These are phyloP conservation scores for Luscinia megarhynchos DNA, from an alignment of 2,797 vertebrate species.

Conservation along the genomic window DNA sequence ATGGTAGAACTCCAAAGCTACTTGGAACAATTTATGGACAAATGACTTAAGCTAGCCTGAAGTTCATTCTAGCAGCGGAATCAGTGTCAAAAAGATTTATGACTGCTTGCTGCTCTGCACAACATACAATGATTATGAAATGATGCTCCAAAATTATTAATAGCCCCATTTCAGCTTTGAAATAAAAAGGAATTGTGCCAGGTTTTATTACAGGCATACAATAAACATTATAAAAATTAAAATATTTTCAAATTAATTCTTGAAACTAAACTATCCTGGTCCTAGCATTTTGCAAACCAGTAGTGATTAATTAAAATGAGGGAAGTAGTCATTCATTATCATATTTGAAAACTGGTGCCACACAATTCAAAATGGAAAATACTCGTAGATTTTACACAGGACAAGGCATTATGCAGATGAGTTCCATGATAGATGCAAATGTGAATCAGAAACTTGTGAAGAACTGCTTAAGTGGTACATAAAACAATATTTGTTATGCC, in stretches of 20 bases:
- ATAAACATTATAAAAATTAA: neutral
- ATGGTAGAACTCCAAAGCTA: neutral
- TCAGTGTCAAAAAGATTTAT: neutral
- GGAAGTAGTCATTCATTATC: neutral
- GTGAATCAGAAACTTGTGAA: neutral
- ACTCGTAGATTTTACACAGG: neutral
- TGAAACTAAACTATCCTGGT: neutral
- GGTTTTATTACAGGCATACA: neutral
- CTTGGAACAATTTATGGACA: neutral
- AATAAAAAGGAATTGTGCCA: neutral
- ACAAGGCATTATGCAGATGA: neutral
- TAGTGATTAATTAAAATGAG: neutral
- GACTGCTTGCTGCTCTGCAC: neutral
- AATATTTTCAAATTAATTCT: neutral
- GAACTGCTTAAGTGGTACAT: neutral
- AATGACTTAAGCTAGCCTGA: neutral
- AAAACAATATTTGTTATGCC: neutral
- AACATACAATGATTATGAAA: neutral
- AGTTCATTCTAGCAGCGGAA: neutral
- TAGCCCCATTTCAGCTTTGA: neutral
- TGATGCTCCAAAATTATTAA: neutral
- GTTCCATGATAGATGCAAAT: neutral
- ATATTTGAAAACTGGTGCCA: neutral
- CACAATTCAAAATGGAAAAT: neutral
- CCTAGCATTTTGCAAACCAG: neutral